Evolutionary conservation across 2,113 vertebrate genomes (phyloP).

Genomic region (Heloderma charlesbogerti): DNA sequence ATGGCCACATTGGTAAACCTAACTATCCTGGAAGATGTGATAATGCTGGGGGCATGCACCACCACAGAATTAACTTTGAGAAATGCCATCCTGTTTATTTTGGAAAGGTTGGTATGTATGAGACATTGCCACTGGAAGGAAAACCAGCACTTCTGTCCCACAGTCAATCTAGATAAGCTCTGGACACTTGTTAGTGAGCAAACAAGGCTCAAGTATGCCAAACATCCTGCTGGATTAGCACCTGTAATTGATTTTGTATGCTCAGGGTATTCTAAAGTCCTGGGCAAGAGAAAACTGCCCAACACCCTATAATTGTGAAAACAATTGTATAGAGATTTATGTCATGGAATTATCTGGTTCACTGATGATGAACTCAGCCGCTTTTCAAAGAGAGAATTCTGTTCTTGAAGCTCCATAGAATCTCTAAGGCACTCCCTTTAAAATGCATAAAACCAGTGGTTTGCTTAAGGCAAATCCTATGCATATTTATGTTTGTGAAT

Average conservation of each 20-base stretch:
- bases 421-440: too few relatives aligned
- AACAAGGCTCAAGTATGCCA: conserved; percentile 70
- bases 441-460: too few relatives aligned
- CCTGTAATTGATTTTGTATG: conserved; percentile 89
- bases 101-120: conserved; percentile 91
- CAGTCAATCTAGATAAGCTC: conserved; percentile 88
- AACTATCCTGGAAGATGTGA: conserved; percentile 93
- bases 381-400: too few relatives aligned
- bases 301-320: too few relatives aligned
- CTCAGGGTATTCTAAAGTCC: too few relatives aligned
- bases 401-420: too few relatives aligned
- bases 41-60: conserved; percentile 94
- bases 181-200: conserved; percentile 92
- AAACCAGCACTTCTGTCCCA: conserved; percentile 87
- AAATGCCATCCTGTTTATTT: conserved; percentile 94
- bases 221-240: conserved; percentile 84
- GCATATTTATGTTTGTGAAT: too few relatives aligned
- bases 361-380: too few relatives aligned
- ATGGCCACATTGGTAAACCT: conserved; percentile 91
- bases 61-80: conserved; percentile 95
- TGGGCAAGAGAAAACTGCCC: too few relatives aligned
- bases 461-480: too few relatives aligned
- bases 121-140: conserved; percentile 91
- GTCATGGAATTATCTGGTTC: too few relatives aligned
- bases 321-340: too few relatives aligned